These are phyloP conservation scores for Hemicentrotus pulcherrimus DNA, from an alignment of 35 echinoderm and acorn worm genomes.

Conservation along the genomic window DNA sequence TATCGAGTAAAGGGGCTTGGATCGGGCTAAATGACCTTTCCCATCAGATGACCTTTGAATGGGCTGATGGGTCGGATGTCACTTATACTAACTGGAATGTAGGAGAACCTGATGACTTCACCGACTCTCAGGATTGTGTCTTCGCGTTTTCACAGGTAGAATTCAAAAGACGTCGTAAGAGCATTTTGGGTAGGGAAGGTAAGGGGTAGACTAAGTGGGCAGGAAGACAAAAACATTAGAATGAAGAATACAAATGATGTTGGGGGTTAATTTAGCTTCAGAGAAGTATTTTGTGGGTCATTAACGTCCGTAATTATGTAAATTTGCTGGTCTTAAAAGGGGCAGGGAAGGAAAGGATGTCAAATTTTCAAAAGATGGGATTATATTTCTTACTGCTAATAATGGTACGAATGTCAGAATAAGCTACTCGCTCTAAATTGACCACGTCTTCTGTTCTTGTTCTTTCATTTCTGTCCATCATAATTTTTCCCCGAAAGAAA, in stretches of 20 bases:
- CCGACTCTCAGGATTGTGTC: slow-evolving; percentile 51
- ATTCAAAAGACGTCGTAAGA: background rate
- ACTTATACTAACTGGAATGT: slow-evolving; percentile 87
- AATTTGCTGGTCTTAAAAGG: no score
- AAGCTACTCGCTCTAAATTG: no score
- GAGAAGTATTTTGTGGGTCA: no score
- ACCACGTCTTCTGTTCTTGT: no score
- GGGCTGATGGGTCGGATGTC: slow-evolving; percentile 78
- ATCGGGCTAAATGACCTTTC: slow-evolving; percentile 84
- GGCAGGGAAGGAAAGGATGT: no score
- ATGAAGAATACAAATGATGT: background rate
- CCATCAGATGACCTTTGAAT: slow-evolving; percentile 81
- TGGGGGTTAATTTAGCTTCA: no score
- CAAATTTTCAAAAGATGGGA: background rate
- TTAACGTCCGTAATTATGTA: no score
- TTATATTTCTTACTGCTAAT: background rate
- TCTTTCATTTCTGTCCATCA: no score
- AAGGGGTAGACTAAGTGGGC: no score
- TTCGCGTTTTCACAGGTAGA: slow-evolving; percentile 60
- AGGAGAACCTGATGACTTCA: slow-evolving; percentile 26
- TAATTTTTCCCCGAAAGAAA: no score
- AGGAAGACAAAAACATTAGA: no score
- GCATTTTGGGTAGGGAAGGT: background rate
- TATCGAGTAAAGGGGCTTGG: slow-evolving; percentile 66
- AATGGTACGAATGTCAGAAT: background rate